Conservation (phyloP, 30 jellyfish, hydroid and myxozoan genomes). For the Euphysa ruthae region DNA sequence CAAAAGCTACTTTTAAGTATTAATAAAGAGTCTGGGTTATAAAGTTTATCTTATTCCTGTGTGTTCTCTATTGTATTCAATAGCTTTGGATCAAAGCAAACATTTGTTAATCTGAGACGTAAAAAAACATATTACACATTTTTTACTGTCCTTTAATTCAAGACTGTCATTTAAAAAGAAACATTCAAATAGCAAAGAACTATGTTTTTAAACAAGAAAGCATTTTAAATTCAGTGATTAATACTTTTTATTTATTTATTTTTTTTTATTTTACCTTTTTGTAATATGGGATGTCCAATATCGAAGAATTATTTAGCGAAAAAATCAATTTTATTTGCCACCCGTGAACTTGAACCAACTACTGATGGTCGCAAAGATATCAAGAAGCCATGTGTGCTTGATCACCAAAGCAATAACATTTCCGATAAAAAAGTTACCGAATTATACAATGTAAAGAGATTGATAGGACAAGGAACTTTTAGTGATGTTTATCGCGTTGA, state of each 20-base stretch:
- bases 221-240: no score
- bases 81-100: no score
- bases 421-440: not conserved
- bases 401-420: not conserved
- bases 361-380: not conserved
- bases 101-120: no score
- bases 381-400: not conserved
- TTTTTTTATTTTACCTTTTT: not conserved
- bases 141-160: no score
- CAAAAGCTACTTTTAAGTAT: no score
- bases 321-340: not conserved
- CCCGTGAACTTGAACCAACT: not conserved
- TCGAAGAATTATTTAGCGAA: not conserved
- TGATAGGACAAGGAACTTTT: slow-evolving; percentile 17
- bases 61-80: no score
- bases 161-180: no score
- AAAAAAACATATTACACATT: no score
- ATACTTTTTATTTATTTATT: not conserved
- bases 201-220: no score
- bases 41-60: no score
- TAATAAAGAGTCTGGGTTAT: no score
- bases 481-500: slow-evolving; percentile 25
- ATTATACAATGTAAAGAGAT: not conserved
- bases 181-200: no score
- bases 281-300: not conserved